A percentile compares a stretch with the other conserved stretches of the same genome.
Conservation (phyloP, 2,797 vertebrate species). For the Spinus olivaceus region DNA sequence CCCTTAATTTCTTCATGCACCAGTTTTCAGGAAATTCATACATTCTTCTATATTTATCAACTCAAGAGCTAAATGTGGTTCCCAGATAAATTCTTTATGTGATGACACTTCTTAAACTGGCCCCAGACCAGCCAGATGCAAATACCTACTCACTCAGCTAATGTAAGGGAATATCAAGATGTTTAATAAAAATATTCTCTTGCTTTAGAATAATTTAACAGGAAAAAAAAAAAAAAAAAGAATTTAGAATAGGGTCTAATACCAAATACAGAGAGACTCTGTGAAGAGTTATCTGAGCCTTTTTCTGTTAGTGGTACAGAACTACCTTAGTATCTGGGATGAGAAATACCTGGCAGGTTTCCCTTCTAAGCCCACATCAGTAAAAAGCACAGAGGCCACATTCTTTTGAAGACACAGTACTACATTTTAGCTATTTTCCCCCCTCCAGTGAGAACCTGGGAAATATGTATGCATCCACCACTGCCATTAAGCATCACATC, state of each 20-base stretch:
- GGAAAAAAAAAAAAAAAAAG: too few species aligned
- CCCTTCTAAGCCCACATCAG: background rate
- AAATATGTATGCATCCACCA: background rate
- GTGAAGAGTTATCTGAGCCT: background rate
- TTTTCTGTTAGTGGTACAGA: background rate
- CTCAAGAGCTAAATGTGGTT: background rate
- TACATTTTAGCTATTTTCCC: background rate
- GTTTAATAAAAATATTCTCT: background rate
- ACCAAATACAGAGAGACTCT: background rate
- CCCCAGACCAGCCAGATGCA: background rate
- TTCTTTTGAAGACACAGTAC: background rate
- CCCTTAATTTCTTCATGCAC: background rate
- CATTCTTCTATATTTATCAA: background rate
- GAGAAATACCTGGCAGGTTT: background rate
- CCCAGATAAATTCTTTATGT: constrained; percentile 3
- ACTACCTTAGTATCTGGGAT: background rate
- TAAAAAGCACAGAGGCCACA: background rate
- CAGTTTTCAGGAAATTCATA: background rate
- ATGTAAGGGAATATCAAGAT: background rate
- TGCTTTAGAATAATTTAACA: background rate
- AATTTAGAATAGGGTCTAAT: background rate
- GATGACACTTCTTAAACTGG: background rate
- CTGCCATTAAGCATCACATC: background rate
- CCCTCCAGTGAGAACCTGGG: background rate
- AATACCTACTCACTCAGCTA: background rate